Base-by-base conservation (phyloP, 2,797 vertebrate species). In the Naso thynnoides region DNA sequence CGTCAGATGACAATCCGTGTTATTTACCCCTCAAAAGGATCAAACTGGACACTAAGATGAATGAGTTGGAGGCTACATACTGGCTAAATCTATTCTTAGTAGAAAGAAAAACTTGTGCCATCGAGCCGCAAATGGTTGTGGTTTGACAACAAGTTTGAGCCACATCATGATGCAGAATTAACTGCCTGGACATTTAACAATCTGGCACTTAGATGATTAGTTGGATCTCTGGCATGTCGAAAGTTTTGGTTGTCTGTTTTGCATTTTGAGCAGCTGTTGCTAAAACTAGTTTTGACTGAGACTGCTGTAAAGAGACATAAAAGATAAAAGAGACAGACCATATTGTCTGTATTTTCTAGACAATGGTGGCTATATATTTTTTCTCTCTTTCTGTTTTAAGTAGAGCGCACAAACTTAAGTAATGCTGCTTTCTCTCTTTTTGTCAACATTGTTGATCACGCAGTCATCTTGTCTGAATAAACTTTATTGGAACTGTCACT, bases 291-390 rank as follows among this genome's bases (percentile, higher is more conserved):
- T n/a, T 47, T 21, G 44, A 21, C 24, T 24, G 5, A 48, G 21
- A 48, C 13, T 24, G 13, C 21, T 14, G 21, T 48, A 21, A 48
- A 6, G n/a, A n/a, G n/a, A n/a, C n/a, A n/a, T n/a, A n/a, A n/a
- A n/a, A n/a, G n/a, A 48, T n/a, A 54, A 56, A 47, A 47, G 24
- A 50, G 27, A 29, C 16, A 59, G 53, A 59, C 10, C 15, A 44
- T 61, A n/a, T 9, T 47, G 1, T 18, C 44, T 1, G 13, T 41
- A 21, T n/a, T 41, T 15, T 60, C 23, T 10, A 29, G 41, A 16
- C 39, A 11, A 29, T 8, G 26, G 52, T 7, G 2, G 29, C 49
- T 52, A 3, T 8, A 16, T 24, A 14, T 24, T 21, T 31, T 45
- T 59, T 44, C 9, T 2, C 41, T 9, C 16, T 1, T 47, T 23